Base-by-base conservation (phyloP, 2,113 vertebrate genomes). In the Rattus rattus region DNA sequence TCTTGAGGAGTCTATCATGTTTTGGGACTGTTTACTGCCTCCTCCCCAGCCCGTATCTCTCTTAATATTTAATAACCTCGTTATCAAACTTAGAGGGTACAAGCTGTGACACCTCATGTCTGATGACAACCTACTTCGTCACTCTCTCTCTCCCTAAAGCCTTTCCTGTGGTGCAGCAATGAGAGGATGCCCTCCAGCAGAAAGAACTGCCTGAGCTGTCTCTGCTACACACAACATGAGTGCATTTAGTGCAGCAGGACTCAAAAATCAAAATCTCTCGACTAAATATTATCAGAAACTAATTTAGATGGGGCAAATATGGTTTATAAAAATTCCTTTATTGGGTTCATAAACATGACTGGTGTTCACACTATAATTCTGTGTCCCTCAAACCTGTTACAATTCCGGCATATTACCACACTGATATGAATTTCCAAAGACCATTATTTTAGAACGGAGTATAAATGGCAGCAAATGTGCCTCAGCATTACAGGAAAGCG, bases 281-380 rank as follows among this genome's bases (percentile, higher is more conserved):
- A 84, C n/a, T 85, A 90, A 65, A 56, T 47, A 83, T 24, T 90
- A 30, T 88, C 69, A 73, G 63, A 90, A 84, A 96, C 47, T 73
- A 92, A 90, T 83, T 92, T 61, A 84, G n/a, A 90, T 77, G 52
- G 26, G 75, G 28, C 43, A 92, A 95, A 87, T 75, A 93, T 24
- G 30, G 24, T 72, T 88, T 90, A 13, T 94, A 63, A 96, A 84
- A 85, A 47, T 20, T 65, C 83, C 61, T 67, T 47, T 85, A 33
- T 19, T 49, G 10, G 59, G 39, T 33, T 49, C 61, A 47, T 85
- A 33, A 85, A 47, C 28, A 63, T 5, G 61, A 19, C 39, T 30
- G 61, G 26, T 47, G 16, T 59, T 85, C 59, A 30, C 26, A 65
- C 26, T 65, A 49, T 47, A 20, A 39, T 85, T 26, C 28, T 17